These are phyloP conservation scores for Gymnocheta viridis DNA, from an alignment of 2,888 invertebrate genomes.

Conservation along the genomic window DNA sequence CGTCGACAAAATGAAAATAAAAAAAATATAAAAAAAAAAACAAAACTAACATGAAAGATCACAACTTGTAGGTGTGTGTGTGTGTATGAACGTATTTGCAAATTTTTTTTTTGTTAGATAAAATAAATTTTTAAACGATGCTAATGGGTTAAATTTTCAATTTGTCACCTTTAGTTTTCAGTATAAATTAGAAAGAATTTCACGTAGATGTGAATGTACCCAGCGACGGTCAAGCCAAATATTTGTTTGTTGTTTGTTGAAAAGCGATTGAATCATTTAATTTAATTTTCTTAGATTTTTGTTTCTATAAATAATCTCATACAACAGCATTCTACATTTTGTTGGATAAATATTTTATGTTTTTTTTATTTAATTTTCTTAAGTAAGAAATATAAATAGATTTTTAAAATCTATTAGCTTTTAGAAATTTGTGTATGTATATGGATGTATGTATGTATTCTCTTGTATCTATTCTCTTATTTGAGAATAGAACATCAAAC, in stretches of 20 bases:
- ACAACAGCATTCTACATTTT: slow-evolving; percentile 4
- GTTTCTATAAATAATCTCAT: slow-evolving; percentile 42
- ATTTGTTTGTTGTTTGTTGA: slow-evolving; percentile 3
- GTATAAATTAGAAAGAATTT: slow-evolving; percentile 41
- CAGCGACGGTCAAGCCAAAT: slow-evolving; percentile 13
- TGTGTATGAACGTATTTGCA: too few relatives aligned
- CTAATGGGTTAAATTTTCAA: slow-evolving; percentile 56
- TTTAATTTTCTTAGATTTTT: slow-evolving; percentile 39
- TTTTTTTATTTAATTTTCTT: background rate
- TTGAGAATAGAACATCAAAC: background rate
- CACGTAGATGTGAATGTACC: slow-evolving; percentile 65
- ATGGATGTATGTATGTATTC: too few relatives aligned
- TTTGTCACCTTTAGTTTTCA: slow-evolving; percentile 59
- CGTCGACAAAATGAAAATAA: slow-evolving; percentile 7
- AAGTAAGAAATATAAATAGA: background rate
- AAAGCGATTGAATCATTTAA: slow-evolving; percentile 50
- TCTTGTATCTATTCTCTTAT: background rate
- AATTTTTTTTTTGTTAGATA: background rate
- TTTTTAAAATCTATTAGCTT: background rate
- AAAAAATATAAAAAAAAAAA: background rate
- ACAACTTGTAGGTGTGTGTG: too few relatives aligned
- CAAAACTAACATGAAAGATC: background rate
- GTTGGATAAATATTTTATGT: background rate
- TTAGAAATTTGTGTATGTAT: too few relatives aligned
- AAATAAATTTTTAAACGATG: slow-evolving; percentile 9